Evolutionary conservation across 2,888 invertebrate species (phyloP), one percentile per base, ranked within the genome.

Genomic region (Pseudoips prasinana): DNA sequence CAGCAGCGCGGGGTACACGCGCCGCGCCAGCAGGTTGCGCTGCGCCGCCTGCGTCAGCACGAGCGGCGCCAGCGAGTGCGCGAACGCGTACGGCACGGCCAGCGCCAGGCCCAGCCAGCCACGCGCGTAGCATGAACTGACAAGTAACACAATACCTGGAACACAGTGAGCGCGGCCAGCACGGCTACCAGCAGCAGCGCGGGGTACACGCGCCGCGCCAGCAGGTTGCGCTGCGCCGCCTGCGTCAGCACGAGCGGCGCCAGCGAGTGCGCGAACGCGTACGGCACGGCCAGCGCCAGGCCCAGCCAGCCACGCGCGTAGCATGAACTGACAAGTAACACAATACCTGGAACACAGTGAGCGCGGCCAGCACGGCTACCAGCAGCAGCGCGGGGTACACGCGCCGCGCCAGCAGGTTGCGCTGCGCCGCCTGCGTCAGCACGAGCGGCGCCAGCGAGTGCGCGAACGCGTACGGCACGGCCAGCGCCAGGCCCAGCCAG

Each of bases 381-480:
- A 98, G 92, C 0, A 96, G 94, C 5, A 92, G 85, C 43, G 98
- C 91, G 9, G 47, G 47, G 32, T 47, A 47, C 0, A 47, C 47
- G 29, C 47, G 47, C 8, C 93, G 80, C 25, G 93, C 73, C 37
- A 38, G 38, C 26, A 52, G 25, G 37, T 38, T 37, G 97, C 90
- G 65, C 97, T 97, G 29, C 18, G 47, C 48, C 2, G 53, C 27
- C 10, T 32, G 17, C 24, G 25, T 35, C 11, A 9, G 94, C 97
- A 97, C 84, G 98, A 98, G 7, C 98, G 98, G 0, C 98, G 98
- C 96, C 92, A 99, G 94, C 0, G 96, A 97, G 22, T 98, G 90
- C 0, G 98, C 99, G 65, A 97, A 96, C 5, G 98, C 98, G 76
- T 99, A 98, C 0, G 99, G 90, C 7, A 99, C 97, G 10, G 98